A percentile compares a stretch with the other conserved stretches of the same genome.
These are phyloP conservation scores for Loripinus fragilis DNA, from an alignment of 2,888 invertebrate genomes.

Conservation along the genomic window DNA sequence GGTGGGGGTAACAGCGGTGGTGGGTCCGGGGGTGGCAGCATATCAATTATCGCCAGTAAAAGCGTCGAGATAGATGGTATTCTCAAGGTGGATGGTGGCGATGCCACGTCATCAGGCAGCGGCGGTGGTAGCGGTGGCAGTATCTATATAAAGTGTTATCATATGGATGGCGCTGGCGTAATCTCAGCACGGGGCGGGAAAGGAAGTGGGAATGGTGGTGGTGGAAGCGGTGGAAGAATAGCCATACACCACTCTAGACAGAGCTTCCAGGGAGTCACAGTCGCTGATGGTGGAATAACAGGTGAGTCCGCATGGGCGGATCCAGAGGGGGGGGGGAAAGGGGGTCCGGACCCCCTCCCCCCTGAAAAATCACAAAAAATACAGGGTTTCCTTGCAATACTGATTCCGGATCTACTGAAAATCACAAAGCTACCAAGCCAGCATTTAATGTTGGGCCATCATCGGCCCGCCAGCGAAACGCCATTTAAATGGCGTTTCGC, in stretches of 20 bases:
- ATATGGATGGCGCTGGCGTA: slow-evolving; percentile 58
- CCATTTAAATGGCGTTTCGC: too few species aligned
- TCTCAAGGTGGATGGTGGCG: slow-evolving; percentile 66
- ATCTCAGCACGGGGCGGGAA: slow-evolving; percentile 63
- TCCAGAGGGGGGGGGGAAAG: too few species aligned
- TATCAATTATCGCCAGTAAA: slow-evolving; percentile 47
- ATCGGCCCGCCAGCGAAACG: too few species aligned
- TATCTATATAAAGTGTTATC: slow-evolving; percentile 46
- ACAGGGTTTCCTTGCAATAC: too few species aligned
- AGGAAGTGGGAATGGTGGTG: slow-evolving; percentile 60
- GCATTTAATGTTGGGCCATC: too few species aligned
- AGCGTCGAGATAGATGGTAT: slow-evolving; percentile 62
- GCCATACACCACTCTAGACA: slow-evolving; percentile 40
- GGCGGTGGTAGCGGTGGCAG: slow-evolving; percentile 71
- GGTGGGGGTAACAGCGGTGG: slow-evolving; percentile 61
- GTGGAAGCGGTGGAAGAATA: slow-evolving; percentile 67
- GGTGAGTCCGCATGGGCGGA: too few species aligned
- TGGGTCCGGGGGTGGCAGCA: slow-evolving; percentile 63
- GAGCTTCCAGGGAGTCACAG: slow-evolving; percentile 43
- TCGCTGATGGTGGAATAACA: slow-evolving; percentile 62
- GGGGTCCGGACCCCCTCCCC: too few species aligned
- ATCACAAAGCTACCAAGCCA: too few species aligned
- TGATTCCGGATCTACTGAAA: too few species aligned
- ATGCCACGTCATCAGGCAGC: slow-evolving; percentile 43
- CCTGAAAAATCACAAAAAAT: too few species aligned